Percentiles rank a stretch among this genome's conserved stretches.
Conservation (phyloP, 2,888 invertebrate species). For the Acleris emargana region DNA sequence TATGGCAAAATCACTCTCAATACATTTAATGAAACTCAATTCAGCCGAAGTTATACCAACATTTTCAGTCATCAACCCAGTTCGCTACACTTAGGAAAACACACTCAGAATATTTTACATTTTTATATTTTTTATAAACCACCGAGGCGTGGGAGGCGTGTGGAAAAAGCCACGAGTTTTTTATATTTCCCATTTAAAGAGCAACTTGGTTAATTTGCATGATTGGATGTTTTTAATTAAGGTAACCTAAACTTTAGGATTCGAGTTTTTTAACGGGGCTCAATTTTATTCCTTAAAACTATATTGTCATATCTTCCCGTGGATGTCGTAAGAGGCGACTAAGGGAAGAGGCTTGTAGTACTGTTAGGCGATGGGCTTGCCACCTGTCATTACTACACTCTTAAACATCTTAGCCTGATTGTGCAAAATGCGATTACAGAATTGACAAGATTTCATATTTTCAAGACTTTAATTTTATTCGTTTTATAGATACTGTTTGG, state of each 20-base stretch:
- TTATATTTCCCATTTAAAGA: constrained; percentile 20
- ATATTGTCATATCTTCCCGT: too few relatives aligned
- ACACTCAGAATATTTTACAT: constrained; percentile 52
- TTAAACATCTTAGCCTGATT: too few relatives aligned
- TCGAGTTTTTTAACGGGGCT: not conserved
- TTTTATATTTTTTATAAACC: constrained; percentile 53
- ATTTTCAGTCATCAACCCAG: constrained; percentile 28
- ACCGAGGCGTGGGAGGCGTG: constrained; percentile 49
- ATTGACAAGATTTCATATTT: too few relatives aligned
- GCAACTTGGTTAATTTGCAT: constrained; percentile 26
- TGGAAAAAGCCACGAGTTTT: constrained; percentile 19
- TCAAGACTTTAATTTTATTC: too few relatives aligned
- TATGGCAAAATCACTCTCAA: not conserved
- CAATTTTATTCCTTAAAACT: too few relatives aligned
- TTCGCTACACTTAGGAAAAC: constrained; percentile 18
- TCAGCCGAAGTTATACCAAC: constrained; percentile 9
- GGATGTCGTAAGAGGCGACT: too few relatives aligned
- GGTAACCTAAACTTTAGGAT: not conserved
- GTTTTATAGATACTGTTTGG: too few relatives aligned
- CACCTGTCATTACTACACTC: too few relatives aligned
- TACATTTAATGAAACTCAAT: constrained; percentile 9
- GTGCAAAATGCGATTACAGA: too few relatives aligned
- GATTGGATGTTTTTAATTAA: constrained; percentile 2
- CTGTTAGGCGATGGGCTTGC: too few relatives aligned
- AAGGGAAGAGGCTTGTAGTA: too few relatives aligned